Evolutionary conservation across 2,113 vertebrate species (phyloP), one percentile per base, ranked within the genome.

Genomic region (Pogona vitticeps): DNA sequence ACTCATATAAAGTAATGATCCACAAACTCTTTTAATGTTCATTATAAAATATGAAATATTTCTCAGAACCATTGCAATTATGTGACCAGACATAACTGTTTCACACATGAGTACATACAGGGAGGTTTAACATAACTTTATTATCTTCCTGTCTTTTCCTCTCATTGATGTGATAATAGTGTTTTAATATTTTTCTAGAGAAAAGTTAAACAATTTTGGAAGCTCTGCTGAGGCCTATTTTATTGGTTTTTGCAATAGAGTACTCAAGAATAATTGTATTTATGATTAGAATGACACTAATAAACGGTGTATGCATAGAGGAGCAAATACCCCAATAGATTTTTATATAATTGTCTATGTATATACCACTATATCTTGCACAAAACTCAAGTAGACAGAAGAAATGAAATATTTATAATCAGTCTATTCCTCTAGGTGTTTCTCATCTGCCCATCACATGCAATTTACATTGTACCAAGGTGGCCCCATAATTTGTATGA

Each of bases 1-100:
- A 97, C 96, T 97, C 96, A 94, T 97, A 97, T 97, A 97, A 97
- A 97, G 97, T 97, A 97, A 97, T 97, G 97, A 97, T 97, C 97
- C 97, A 97, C 96, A 97, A 97, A 97, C 97, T 97, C 97, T 97
- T 97, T 97, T 97, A 97, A 97, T 97, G 97, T 97, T 97, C 97
- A 97, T 97, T 97, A 97, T 97, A 97, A 97, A 97, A 97, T 96
- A 97, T 96, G 97, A 97, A 97, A 97, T 97, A 96, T 97, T 97
- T 96, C 96, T 96, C 95, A 95, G 97, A 96, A 97, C 96, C 96
- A 93, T 95, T 90, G 96, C 97, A 97, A 97, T 97, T 97, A 97
- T 97, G 97, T 97, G 97, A 96, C 96, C 97, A 97, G 97, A 97
- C 97, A 96, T 97, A 97, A 97, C 97, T 95, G 96, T 96, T 97